phyloP scores from a whole-genome alignment of 2,113 vertebrate species.

The Macrotis lagotis region DNA sequence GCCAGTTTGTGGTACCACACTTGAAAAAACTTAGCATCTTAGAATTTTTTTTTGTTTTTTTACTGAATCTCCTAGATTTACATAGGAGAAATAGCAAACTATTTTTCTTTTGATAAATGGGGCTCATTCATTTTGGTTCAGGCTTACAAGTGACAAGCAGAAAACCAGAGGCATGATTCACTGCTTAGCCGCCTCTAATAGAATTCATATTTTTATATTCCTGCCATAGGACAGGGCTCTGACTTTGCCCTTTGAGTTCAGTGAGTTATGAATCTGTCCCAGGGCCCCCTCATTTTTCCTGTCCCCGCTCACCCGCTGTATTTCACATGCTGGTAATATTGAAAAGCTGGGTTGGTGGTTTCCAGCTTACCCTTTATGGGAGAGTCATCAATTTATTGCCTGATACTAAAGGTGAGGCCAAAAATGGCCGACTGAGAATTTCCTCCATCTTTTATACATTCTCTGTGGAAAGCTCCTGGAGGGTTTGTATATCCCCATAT shows the following conservation, averaged over 20 bases:
- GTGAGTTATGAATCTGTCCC: constrained; percentile 54
- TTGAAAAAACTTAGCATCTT: constrained; percentile 24
- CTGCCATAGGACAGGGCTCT: not conserved
- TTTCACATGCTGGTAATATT: constrained; percentile 40
- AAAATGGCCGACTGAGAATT: constrained; percentile 39
- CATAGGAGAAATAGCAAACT: not conserved
- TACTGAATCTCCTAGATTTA: constrained; percentile 26
- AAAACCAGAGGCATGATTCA: not conserved
- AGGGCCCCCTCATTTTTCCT: constrained; percentile 26
- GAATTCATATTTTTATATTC: constrained; percentile 36
- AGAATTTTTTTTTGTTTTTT: constrained; percentile 17
- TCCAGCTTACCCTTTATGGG: constrained; percentile 42
- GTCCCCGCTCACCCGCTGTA: not conserved
- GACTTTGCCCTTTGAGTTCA: constrained; percentile 49
- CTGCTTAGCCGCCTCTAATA: constrained; percentile 23
- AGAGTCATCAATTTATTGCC: constrained; percentile 40
- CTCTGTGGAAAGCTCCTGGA: not conserved
- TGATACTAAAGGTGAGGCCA: constrained; percentile 21
- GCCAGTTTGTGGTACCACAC: not conserved
- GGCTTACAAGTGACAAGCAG: constrained; percentile 2
- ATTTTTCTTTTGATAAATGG: constrained; percentile 8
- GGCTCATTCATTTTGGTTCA: constrained; percentile 25
- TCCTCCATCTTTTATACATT: not conserved
- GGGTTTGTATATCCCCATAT: not conserved
- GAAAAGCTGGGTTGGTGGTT: constrained; percentile 53